These are phyloP conservation scores for Platycheirus albimanus DNA, from an alignment of 2,888 invertebrate species.

Conservation along the genomic window DNA sequence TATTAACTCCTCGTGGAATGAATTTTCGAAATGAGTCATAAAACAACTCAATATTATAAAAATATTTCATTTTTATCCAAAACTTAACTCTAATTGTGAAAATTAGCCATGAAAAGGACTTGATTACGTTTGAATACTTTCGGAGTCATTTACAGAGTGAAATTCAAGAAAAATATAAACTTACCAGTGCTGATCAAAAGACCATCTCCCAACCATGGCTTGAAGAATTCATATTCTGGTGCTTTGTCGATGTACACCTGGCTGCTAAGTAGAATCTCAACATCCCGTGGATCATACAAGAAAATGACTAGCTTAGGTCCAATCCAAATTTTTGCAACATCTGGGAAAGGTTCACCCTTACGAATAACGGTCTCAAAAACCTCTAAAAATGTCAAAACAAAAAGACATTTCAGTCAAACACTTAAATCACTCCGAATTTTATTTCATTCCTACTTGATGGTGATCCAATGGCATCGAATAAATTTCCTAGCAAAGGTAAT, in stretches of 20 bases:
- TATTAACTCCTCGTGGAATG: too few relatives aligned
- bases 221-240: conserved; percentile 90
- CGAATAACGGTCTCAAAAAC: conserved; percentile 86
- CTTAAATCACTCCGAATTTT: conserved; percentile 19
- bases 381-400: conserved; percentile 83
- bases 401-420: conserved; percentile 15
- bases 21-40: too few relatives aligned
- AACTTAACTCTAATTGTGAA: too few relatives aligned
- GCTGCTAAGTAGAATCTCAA: conserved; percentile 90
- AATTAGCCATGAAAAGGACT: too few relatives aligned
- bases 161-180: conserved; percentile 64
- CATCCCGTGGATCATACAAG: conserved; percentile 89
- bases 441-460: conserved; percentile 85
- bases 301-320: conserved; percentile 90
- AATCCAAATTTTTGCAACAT: conserved; percentile 88
- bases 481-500: conserved; percentile 89
- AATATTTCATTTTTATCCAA: too few relatives aligned
- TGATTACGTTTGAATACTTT: too few relatives aligned
- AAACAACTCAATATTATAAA: too few relatives aligned
- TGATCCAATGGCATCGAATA: conserved; percentile 88
- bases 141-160: not conserved
- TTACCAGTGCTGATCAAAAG: conserved; percentile 91
- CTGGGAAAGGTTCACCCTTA: conserved; percentile 83
- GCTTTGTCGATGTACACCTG: conserved; percentile 92
- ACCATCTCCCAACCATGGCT: conserved; percentile 93